A percentile compares a stretch with the other conserved stretches of the same genome.
These are phyloP conservation scores for Chamaetylas fuelleborni DNA, from an alignment of 2,113 vertebrate species.

Conservation along the genomic window DNA sequence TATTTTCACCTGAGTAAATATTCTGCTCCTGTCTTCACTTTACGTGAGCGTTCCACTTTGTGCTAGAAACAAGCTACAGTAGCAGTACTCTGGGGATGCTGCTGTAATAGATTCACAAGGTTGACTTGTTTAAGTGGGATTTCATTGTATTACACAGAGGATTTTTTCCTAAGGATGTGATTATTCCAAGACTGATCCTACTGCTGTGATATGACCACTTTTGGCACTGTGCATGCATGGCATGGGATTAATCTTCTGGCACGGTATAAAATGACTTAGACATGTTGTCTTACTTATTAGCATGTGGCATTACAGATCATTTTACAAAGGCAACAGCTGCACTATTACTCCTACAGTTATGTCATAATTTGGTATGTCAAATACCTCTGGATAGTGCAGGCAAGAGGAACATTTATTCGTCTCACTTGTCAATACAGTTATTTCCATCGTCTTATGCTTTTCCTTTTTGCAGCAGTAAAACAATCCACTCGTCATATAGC, in stretches of 20 bases:
- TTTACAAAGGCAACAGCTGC: conserved; percentile 78
- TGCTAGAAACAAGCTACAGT: neutral
- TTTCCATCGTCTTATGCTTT: conserved; percentile 7
- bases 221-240: conserved; percentile 58
- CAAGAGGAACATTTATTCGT: conserved; percentile 69
- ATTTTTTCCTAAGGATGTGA: conserved; percentile 71
- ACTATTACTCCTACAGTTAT: conserved; percentile 67
- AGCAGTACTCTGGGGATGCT: conserved; percentile 46
- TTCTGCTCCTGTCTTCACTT: conserved; percentile 16
- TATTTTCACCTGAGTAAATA: conserved; percentile 47
- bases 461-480: conserved; percentile 33
- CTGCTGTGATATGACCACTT: conserved; percentile 63
- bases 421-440: conserved; percentile 71
- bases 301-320: conserved; percentile 66
- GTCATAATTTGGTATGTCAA: conserved; percentile 72
- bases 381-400: conserved; percentile 55
- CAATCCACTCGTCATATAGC: conserved; percentile 23
- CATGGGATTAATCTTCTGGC: conserved; percentile 66
- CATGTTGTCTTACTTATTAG: conserved; percentile 66
- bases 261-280: conserved; percentile 66
- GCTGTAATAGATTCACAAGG: conserved; percentile 57
- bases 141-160: conserved; percentile 61
- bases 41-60: neutral
- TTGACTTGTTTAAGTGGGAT: conserved; percentile 72
- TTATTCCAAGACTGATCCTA: conserved; percentile 69